A percentile compares a stretch with the other conserved stretches of the same genome.
Conservation (phyloP, 2,113 vertebrate species). For the Spizaetus ornatus region DNA sequence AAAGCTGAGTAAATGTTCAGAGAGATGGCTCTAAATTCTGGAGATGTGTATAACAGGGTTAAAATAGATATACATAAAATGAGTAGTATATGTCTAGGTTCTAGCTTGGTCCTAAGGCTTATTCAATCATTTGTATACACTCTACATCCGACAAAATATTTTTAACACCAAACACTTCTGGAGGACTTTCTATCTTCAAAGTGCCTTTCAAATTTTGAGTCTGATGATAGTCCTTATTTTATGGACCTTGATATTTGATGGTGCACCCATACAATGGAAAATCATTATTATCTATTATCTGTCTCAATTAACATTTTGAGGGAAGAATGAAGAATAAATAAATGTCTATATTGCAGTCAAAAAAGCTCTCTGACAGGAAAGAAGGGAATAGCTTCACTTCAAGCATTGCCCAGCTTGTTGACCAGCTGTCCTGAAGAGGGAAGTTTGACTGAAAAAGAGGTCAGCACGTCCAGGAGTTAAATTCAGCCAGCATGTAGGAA, state of each 20-base stretch:
- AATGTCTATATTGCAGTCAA: neutral
- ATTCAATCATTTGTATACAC: neutral
- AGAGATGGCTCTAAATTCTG: neutral
- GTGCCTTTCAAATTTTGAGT: neutral
- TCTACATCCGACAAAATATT: neutral
- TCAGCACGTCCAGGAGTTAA: neutral
- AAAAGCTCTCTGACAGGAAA: neutral
- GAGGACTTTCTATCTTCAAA: neutral
- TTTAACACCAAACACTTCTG: neutral
- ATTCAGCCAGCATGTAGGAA: neutral
- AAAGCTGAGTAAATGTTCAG: neutral
- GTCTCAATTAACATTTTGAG: neutral
- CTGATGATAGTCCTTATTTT: neutral
- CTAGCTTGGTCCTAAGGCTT: neutral
- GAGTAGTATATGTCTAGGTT: neutral
- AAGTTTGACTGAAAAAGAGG: neutral
- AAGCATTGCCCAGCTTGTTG: neutral
- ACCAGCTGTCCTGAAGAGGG: neutral
- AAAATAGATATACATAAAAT: neutral
- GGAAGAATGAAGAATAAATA: neutral
- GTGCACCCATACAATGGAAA: neutral
- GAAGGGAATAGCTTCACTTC: neutral
- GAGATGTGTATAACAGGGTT: fast-evolving
- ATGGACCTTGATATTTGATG: neutral
- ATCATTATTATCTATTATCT: neutral